These are phyloP conservation scores for Strigamia crassipes DNA, from an alignment of 2,888 invertebrate genomes.

Conservation along the genomic window DNA sequence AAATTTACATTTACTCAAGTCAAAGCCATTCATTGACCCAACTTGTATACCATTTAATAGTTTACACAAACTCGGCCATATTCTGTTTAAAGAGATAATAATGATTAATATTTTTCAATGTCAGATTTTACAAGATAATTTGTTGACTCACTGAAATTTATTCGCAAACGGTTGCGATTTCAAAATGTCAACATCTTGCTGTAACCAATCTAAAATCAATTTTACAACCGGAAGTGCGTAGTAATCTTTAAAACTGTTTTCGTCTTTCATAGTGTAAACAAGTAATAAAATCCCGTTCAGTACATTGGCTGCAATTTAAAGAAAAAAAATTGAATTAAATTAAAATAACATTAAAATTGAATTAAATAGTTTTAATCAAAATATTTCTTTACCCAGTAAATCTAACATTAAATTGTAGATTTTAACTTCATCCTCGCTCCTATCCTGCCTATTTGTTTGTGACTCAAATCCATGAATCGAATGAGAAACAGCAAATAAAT, in stretches of 20 bases:
- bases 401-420: conserved; percentile 67
- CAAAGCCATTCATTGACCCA: conserved; percentile 61
- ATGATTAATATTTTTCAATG: neutral
- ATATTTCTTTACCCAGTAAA: conserved; percentile 66
- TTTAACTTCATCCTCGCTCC: conserved; percentile 66
- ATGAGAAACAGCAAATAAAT: conserved; percentile 69
- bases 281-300: conserved; percentile 73
- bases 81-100: conserved; percentile 56
- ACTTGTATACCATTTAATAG: conserved; percentile 70
- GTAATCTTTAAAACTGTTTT: conserved; percentile 65
- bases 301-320: conserved; percentile 56
- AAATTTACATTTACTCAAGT: conserved; percentile 63
- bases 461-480: conserved; percentile 51
- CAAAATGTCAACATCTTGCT: conserved; percentile 64
- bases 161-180: conserved; percentile 53
- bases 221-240: conserved; percentile 75
- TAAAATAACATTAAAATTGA: neutral
- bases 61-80: conserved; percentile 80
- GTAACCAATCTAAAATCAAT: conserved; percentile 75
- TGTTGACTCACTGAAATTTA: conserved; percentile 52
- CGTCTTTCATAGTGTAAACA: conserved; percentile 71
- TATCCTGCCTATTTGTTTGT: conserved; percentile 49
- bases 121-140: neutral
- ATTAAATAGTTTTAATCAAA: neutral
- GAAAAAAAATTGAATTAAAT: neutral